Base-by-base conservation (phyloP, 2,797 vertebrate species). In the Falco naumanni region DNA sequence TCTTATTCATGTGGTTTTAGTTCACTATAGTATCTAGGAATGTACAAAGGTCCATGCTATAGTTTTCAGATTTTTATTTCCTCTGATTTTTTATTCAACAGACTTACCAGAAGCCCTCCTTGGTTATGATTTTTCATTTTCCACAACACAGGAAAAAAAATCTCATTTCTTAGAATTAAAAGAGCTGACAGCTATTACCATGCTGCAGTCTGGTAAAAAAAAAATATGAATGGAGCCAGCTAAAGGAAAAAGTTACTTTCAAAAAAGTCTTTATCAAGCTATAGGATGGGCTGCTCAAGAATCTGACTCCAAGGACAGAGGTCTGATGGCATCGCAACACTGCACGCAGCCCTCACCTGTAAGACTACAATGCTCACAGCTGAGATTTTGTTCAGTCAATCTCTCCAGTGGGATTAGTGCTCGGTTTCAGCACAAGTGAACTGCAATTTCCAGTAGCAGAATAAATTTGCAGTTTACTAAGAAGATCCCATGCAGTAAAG, bases 21-120 rank as follows among this genome's bases (percentile, higher is more conserved):
- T 13, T 85, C 48, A 64, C 57, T 37, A 53, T 26, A 84, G 19
- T 31, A 60, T 31, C 26, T 48, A 25, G 5, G 22, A 84, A 72
- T 0, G 5, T 43, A 81, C 29, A 80, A 3, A 29, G 45, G 25
- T 34, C 47, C 0, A 1, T 19, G 5, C 13, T 68, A 6, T 2
- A 34, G 29, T 37, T 75, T 68, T 24, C 80, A 41, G 22, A 26
- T 5, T 1, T 57, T 71, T 63, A 68, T 6, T 3, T 8, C 3
- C 39, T 66, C 43, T 41, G 33, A 33, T n/a, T 84, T 63, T 90
- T 41, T 37, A 31, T 76, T 90, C 50, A 89, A 59, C 2, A 59
- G 57, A 79, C 24, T 69, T 87, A 59, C 9, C 41, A 84, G 33
- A 86, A 75, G 15, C 17, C 29, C 26, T 86, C 82, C 69, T 39